These are phyloP conservation scores for Meloe dianella DNA, from an alignment of 2,888 invertebrate genomes.

Conservation along the genomic window DNA sequence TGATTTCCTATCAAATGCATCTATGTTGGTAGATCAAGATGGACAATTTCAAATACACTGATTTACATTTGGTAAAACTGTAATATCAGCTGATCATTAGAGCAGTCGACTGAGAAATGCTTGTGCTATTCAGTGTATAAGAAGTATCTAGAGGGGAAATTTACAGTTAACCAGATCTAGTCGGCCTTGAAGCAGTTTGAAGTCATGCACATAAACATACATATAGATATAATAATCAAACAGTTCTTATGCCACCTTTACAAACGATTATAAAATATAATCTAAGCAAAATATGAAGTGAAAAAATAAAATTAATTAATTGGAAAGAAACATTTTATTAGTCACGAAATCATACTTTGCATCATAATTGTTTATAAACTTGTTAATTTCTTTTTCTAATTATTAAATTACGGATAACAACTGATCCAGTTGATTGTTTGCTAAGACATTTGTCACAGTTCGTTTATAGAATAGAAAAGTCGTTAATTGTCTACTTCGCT, in stretches of 20 bases:
- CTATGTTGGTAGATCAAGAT: slow-evolving; percentile 20
- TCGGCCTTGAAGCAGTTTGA: slow-evolving; percentile 42
- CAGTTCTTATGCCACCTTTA: background rate
- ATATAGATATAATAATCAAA: background rate
- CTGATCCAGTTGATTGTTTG: slow-evolving; percentile 5
- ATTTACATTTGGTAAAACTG: slow-evolving; percentile 36
- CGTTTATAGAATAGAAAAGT: slow-evolving; percentile 10
- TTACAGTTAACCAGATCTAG: slow-evolving; percentile 45
- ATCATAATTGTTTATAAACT: background rate
- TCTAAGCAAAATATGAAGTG: background rate
- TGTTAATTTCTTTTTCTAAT: background rate
- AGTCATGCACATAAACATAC: slow-evolving; percentile 21
- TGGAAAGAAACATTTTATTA: background rate
- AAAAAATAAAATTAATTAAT: background rate
- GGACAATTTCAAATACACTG: slow-evolving; percentile 35
- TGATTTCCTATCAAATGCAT: slow-evolving; percentile 23
- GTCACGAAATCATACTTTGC: background rate
- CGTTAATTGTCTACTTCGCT: background rate
- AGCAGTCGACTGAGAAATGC: slow-evolving; percentile 21
- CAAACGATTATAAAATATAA: background rate
- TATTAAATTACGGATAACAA: background rate
- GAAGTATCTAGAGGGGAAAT: slow-evolving; percentile 40
- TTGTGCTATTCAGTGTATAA: slow-evolving; percentile 22
- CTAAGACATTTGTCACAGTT: slow-evolving; percentile 8
- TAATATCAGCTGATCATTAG: slow-evolving; percentile 29